Evolutionary conservation across 2,797 vertebrate species (phyloP).

Genomic region (Gallinago solitaria): DNA sequence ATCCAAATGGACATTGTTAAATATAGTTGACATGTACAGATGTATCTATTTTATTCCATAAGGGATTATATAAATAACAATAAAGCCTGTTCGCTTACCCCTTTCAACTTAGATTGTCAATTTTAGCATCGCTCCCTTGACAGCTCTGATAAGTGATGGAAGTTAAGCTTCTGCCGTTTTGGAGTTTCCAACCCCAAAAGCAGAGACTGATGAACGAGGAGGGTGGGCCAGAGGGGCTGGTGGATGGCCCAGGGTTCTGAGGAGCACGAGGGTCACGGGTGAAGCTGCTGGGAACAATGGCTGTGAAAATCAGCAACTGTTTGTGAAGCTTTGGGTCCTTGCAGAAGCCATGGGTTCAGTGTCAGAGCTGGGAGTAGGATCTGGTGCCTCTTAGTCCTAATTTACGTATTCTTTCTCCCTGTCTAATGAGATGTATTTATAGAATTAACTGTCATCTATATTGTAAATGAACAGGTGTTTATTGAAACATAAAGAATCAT

Average conservation of each 20-base stretch:
- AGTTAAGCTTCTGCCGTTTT: not conserved
- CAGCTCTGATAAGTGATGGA: conserved; percentile 13
- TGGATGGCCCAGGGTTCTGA: not conserved
- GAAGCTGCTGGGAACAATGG: not conserved
- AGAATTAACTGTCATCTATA: not conserved
- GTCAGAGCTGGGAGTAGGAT: not conserved
- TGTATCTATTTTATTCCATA: not conserved
- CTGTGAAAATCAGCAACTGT: not conserved
- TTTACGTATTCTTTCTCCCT: not conserved
- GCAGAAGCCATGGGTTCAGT: not conserved
- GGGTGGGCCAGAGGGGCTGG: not conserved
- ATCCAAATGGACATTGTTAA: not conserved
- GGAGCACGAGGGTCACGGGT: not conserved
- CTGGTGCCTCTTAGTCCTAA: not conserved
- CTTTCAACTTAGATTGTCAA: conserved; percentile 20
- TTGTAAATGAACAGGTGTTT: conserved; percentile 15
- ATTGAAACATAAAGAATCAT: conserved; percentile 8
- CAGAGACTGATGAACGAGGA: not conserved
- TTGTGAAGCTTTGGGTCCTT: not conserved
- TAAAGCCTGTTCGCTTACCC: conserved; percentile 15
- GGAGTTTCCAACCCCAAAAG: not conserved
- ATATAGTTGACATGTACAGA: not conserved
- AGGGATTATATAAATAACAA: conserved; percentile 23
- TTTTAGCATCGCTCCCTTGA: conserved; percentile 35
- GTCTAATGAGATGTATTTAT: not conserved